Evolutionary conservation across 2,888 invertebrate genomes (phyloP).

Genomic region (Lathronympha strigana): DNA sequence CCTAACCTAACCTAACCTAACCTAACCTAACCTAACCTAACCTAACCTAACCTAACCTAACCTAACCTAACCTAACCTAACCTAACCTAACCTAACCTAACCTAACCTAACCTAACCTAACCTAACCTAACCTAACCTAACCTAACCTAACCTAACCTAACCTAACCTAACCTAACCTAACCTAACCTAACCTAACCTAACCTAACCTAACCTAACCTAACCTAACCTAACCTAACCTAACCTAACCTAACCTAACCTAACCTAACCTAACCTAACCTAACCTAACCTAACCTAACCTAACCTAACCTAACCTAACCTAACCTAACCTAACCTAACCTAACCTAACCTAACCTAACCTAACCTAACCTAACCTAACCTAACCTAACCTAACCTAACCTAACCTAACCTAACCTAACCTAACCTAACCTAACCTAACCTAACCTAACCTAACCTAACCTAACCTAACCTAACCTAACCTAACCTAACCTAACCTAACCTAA

Average conservation of each 20-base stretch:
- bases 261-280: constrained; percentile 39
- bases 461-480: constrained; percentile 39
- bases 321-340: constrained; percentile 39
- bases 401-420: constrained; percentile 39
- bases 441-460: constrained; percentile 39
- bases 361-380: constrained; percentile 39
- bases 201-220: constrained; percentile 39
- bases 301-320: constrained; percentile 39
- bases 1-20: constrained; percentile 39
- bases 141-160: constrained; percentile 39
- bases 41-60: constrained; percentile 39
- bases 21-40: constrained; percentile 39
- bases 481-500: constrained; percentile 39
- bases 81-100: constrained; percentile 39
- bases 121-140: constrained; percentile 39
- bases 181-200: constrained; percentile 39
- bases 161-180: constrained; percentile 39
- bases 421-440: constrained; percentile 39
- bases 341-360: constrained; percentile 39
- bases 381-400: constrained; percentile 39
- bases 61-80: constrained; percentile 39
- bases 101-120: constrained; percentile 39
- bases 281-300: constrained; percentile 39
- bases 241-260: constrained; percentile 39
- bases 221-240: constrained; percentile 39